Evolutionary conservation across 2,113 vertebrate species (phyloP).

Genomic region (Pogonocichla stellata): DNA sequence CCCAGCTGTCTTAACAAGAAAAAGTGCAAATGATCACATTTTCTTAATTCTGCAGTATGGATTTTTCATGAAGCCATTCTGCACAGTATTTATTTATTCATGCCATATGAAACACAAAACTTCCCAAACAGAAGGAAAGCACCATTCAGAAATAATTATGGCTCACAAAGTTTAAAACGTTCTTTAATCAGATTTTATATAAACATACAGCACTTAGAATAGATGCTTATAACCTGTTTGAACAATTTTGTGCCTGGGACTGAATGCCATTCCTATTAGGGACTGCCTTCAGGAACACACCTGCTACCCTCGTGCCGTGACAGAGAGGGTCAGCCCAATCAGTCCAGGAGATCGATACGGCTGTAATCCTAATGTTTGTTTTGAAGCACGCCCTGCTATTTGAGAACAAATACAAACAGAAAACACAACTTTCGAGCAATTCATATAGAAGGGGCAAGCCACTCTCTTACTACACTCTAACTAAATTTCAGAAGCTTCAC

Average conservation of each 20-base stretch:
- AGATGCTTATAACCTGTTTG: background rate
- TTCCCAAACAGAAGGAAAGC: background rate
- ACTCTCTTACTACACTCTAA: background rate
- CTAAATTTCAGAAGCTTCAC: background rate
- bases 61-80: background rate
- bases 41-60: background rate
- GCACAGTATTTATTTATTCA: background rate
- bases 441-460: background rate
- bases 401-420: background rate
- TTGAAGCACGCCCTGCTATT: background rate
- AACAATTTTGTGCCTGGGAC: background rate
- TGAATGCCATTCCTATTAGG: background rate
- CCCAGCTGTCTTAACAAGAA: background rate
- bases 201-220: background rate
- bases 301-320: background rate
- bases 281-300: background rate
- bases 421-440: background rate
- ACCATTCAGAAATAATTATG: background rate
- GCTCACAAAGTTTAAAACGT: background rate
- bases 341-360: background rate
- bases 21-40: background rate
- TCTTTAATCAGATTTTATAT: background rate
- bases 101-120: background rate
- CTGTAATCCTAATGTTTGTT: background rate
- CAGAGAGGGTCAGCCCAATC: background rate